Evolutionary conservation across 2,797 vertebrate species (phyloP), one percentile per base, ranked within the genome.

Genomic region (Delichon dasypus): DNA sequence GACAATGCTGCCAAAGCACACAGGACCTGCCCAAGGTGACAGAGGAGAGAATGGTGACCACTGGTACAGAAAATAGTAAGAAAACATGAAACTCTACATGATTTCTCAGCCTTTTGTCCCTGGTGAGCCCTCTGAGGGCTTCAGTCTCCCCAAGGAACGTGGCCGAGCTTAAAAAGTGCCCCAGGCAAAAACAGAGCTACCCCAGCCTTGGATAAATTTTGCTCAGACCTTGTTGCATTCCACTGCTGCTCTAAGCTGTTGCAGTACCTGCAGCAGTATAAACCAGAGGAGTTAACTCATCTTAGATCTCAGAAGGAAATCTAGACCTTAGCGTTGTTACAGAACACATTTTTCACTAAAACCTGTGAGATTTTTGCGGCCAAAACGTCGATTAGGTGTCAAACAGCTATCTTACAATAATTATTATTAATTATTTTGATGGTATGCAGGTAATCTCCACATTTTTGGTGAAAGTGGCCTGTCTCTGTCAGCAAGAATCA

Each of bases 241-340:
- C 5, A 0, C 17, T 40, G 23, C 27, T 45, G 23, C 44, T 70
- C 10, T 6, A 25, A 54, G 19, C 2, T n/a, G 44, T 45, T 44
- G 42, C 42, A 44, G 42, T 18, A 44, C 42, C 42, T 42, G 10
- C 4, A 15, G 10, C 2, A 3, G 21, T 4, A 22, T 9, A 65
- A 87, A 6, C 4, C 29, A 84, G 11, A 48, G 38, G 20, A 75
- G 58, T 16, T 42, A 16, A 21, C 7, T 27, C 13, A 40, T 7
- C 30, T 36, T 53, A 10, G 2, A 9, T 14, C 27, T 54, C 75
- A 34, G 22, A 81, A 65, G 8, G 42, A 32, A 84, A 86, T 54
- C 61, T 9, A 27, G n/a, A 58, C 12, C 36, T 51, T 1, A 0
- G 6, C 17, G 10, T 2, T 48, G 19, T 10, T 29, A 47, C 0